A percentile compares a stretch with the other conserved stretches of the same genome.
Conservation (phyloP, 2,113 vertebrate species). For the Ammospiza nelsoni region DNA sequence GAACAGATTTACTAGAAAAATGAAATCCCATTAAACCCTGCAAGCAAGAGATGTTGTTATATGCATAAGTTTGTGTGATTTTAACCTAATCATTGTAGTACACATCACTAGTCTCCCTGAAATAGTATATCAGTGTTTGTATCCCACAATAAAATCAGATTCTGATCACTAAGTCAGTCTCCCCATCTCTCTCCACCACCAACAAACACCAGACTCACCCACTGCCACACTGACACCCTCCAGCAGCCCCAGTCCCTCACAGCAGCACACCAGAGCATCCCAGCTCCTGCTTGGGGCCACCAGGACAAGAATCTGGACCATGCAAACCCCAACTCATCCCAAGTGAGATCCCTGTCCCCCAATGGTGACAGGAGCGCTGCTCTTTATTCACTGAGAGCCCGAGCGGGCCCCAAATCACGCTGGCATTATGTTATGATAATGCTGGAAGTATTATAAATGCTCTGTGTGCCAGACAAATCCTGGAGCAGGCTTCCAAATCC, state of each 20-base stretch:
- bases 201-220: neutral
- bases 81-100: too few species aligned
- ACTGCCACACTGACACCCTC: neutral
- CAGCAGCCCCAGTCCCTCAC: neutral
- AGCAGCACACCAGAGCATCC: neutral
- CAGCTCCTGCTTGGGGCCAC: neutral
- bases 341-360: neutral
- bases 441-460: conserved; percentile 42
- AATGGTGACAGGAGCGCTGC: neutral
- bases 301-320: neutral
- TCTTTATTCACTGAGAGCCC: neutral
- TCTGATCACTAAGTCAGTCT: too few species aligned
- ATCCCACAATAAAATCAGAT: too few species aligned
- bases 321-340: accelerated
- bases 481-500: conserved; percentile 62
- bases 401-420: neutral
- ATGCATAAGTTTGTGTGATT: too few species aligned
- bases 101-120: too few species aligned
- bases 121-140: too few species aligned
- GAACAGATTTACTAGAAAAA: too few species aligned
- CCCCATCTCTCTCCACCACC: too few species aligned
- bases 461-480: conserved; percentile 52
- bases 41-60: too few species aligned
- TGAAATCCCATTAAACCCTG: too few species aligned
- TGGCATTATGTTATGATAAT: conserved; percentile 39